Percentiles rank a stretch among this genome's conserved stretches.
Conservation (phyloP, 2,113 vertebrate genomes). For the Orientallactaga bullata region DNA sequence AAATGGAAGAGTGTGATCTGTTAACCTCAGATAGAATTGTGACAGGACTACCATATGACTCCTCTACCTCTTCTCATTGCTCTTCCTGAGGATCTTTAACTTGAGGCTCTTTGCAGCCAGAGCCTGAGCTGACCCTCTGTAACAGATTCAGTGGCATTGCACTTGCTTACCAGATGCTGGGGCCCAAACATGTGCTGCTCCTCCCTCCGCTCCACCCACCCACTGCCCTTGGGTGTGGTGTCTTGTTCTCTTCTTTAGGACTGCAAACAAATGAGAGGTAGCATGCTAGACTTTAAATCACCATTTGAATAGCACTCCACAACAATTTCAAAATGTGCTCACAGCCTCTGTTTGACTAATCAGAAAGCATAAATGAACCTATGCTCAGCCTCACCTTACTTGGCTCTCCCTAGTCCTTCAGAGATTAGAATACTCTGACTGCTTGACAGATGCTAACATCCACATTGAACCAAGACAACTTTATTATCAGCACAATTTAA, state of each 20-base stretch:
- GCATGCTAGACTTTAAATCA: neutral
- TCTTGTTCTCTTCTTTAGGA: neutral
- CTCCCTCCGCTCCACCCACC: neutral
- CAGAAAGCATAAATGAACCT: neutral
- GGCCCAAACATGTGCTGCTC: neutral
- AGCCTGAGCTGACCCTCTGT: neutral
- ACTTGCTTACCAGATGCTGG: neutral
- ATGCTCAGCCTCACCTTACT: neutral
- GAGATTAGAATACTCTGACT: neutral
- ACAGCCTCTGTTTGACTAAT: neutral
- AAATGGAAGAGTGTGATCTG: neutral
- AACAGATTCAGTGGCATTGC: neutral
- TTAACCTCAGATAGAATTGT: neutral
- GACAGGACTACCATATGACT: neutral
- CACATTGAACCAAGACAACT: neutral
- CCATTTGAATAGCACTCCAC: neutral
- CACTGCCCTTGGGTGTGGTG: neutral
- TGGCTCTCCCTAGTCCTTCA: neutral
- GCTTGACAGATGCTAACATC: neutral
- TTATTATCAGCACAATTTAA: neutral
- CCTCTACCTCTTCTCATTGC: no score
- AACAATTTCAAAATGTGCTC: neutral
- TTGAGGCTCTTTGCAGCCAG: neutral
- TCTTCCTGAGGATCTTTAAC: neutral
- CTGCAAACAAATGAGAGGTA: neutral